Base-by-base conservation (phyloP, 2,113 vertebrate genomes). In the Excalfactoria chinensis region DNA sequence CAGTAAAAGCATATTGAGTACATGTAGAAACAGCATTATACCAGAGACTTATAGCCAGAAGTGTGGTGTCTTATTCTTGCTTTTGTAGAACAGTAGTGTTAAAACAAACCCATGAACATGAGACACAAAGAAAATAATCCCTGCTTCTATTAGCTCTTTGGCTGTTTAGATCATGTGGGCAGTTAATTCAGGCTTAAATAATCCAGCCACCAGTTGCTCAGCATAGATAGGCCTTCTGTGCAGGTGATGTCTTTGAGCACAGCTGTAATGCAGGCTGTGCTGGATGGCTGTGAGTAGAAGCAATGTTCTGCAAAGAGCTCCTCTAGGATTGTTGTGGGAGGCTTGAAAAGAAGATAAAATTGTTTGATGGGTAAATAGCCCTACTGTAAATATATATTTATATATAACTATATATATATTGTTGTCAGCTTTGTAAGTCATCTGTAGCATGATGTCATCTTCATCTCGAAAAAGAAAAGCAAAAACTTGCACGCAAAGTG, bases 181-280 rank as follows among this genome's bases (percentile, higher is more conserved):
- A 35, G 49, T 14, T 49, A 14, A 77, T 44, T 17, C 37, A n/a
- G 9, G 13, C 30, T 70, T 67, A 62, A 48, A 51, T 44, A 32
- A 32, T 1, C 59, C 20, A 30, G 1, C 22, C 30, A 9, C 53
- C 32, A 53, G 79, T 66, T 58, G 37, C 23, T 44, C 22, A 43
- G 26, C 37, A 15, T 41, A 46, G 40, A 26, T 51, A n/a, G 26
- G 58, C 8, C 9, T 35, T 28, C 30, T 76, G 8, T 0, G 0
- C 6, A 15, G 13, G 3, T 58, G 55, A 19, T 21, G 6, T 34
- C 3, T 2, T 0, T 70, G 69, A 73, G 48, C 16, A 55, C 21
- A 72, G 0, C 32, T 75, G 68, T 13, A 16, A 30, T 2, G 8
- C 12, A 32, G 21, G 10, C 55, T 64, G 20, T 60, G 19, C 15